phyloP scores from a whole-genome alignment of 2,113 vertebrate species.

The Phyllostomus discolor region DNA sequence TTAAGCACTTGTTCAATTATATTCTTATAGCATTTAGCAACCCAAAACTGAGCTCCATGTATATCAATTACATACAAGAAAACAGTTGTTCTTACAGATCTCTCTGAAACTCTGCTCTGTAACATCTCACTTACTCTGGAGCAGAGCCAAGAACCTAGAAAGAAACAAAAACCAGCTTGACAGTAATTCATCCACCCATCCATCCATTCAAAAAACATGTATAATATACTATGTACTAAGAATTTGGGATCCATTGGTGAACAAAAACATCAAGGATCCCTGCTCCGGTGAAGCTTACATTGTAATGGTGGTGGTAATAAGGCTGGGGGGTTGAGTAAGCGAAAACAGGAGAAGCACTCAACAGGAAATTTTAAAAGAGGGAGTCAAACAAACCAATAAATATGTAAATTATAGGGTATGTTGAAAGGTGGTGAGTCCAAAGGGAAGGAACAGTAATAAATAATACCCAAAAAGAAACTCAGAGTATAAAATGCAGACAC shows the following conservation, averaged over 20 bases:
- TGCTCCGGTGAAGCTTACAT: neutral
- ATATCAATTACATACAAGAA: constrained; percentile 31
- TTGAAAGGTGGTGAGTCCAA: neutral
- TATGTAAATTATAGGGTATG: neutral
- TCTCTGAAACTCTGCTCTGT: constrained; percentile 7
- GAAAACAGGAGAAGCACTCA: neutral
- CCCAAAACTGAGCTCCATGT: constrained; percentile 31
- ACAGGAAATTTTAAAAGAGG: constrained; percentile 15
- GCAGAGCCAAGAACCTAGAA: constrained; percentile 25
- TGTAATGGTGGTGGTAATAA: neutral
- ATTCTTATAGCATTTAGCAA: constrained; percentile 37
- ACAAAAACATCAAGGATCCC: constrained; percentile 44
- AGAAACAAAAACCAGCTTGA: constrained; percentile 31
- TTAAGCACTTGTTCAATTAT: constrained; percentile 9
- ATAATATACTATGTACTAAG: neutral
- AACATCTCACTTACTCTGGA: constrained; percentile 5
- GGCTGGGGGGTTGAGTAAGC: neutral
- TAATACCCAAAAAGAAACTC: neutral
- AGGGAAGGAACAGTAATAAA: neutral
- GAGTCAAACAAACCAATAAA: constrained; percentile 25
- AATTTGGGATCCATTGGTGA: constrained; percentile 12
- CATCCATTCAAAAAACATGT: constrained; percentile 19
- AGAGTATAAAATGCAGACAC: neutral
- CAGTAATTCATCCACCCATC: neutral
- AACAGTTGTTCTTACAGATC: neutral